A percentile compares a stretch with the other conserved stretches of the same genome.
Conservation (phyloP, 1,140 invertebrate species). For the Leptoteleia sp. region DNA sequence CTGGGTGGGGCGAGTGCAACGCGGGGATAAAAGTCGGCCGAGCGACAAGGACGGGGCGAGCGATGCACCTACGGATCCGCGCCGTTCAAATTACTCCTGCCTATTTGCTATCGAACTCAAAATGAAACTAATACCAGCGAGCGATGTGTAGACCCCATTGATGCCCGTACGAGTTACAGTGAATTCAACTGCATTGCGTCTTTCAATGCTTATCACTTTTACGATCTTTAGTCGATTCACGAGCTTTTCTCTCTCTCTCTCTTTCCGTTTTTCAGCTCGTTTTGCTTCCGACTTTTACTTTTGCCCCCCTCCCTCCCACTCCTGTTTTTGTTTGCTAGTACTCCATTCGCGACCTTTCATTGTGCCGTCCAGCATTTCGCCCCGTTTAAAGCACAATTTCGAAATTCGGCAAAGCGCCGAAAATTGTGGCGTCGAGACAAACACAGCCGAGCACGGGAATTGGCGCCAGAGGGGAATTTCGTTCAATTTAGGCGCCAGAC, state of each 20-base stretch:
- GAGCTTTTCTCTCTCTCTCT: slow-evolving; percentile 21
- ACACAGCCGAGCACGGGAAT: not conserved
- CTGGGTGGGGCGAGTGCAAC: not conserved
- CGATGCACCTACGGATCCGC: slow-evolving; percentile 69
- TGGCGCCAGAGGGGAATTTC: slow-evolving; percentile 3
- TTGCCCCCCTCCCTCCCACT: no score
- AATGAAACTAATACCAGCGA: slow-evolving; percentile 67
- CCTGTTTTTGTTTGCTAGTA: slow-evolving; percentile 14
- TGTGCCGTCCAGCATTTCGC: slow-evolving; percentile 13
- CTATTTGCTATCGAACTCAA: slow-evolving; percentile 67
- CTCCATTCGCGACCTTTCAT: slow-evolving; percentile 16
- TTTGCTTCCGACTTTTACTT: slow-evolving; percentile 30
- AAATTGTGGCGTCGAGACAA: slow-evolving; percentile 31
- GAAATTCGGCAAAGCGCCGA: slow-evolving; percentile 9
- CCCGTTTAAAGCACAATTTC: slow-evolving; percentile 37
- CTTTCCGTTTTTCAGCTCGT: slow-evolving; percentile 1
- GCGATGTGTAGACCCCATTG: slow-evolving; percentile 49
- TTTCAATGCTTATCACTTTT: slow-evolving; percentile 55
- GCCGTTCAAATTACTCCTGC: slow-evolving; percentile 62
- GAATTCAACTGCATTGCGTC: slow-evolving; percentile 33
- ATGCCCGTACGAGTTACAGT: slow-evolving; percentile 36
- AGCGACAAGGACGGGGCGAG: slow-evolving; percentile 56
- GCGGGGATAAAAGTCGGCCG: slow-evolving; percentile 24
- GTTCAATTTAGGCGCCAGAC: not conserved
- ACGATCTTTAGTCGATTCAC: slow-evolving; percentile 36